Conservation (phyloP, 2,113 vertebrate species). For the Leptosomus discolor region DNA sequence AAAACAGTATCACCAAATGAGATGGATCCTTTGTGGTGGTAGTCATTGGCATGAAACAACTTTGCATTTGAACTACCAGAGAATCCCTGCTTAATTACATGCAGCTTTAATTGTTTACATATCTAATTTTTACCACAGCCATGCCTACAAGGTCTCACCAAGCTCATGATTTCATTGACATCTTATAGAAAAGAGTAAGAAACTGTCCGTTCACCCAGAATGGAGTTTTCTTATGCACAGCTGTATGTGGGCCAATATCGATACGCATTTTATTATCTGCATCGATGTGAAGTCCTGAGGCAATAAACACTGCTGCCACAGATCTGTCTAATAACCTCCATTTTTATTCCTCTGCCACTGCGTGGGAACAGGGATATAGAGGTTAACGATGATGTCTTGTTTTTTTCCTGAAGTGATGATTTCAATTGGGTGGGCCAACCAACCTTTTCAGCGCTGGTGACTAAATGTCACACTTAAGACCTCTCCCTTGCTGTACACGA, state of each 20-base stretch:
- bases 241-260: background rate
- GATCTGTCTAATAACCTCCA: background rate
- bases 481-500: background rate
- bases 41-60: background rate
- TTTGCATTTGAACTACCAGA: background rate
- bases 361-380: background rate
- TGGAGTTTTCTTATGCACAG: background rate
- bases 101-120: background rate
- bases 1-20: background rate
- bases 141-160: background rate
- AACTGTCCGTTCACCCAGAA: background rate
- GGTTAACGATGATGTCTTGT: background rate
- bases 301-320: background rate
- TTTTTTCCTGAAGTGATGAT: background rate
- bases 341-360: background rate
- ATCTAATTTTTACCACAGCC: background rate
- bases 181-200: background rate
- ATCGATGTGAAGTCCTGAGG: background rate
- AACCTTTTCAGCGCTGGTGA: background rate
- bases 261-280: constrained; percentile 5
- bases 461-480: background rate
- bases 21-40: background rate
- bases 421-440: background rate
- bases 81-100: background rate
- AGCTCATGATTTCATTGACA: background rate